Conservation (phyloP, 1,140 invertebrate genomes). For the Chironomus tepperi region DNA sequence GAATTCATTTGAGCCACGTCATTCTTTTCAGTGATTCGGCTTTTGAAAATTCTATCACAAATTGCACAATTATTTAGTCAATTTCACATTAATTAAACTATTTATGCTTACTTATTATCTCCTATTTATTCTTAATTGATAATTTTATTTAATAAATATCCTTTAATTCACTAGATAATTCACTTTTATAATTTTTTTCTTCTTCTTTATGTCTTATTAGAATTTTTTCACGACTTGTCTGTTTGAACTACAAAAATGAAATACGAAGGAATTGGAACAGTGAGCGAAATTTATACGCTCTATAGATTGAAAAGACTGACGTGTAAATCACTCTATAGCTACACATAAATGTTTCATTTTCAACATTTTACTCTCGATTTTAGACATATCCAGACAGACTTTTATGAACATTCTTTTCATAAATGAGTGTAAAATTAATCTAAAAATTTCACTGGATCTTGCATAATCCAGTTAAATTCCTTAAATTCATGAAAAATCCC, state of each 20-base stretch:
- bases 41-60: conserved; percentile 1
- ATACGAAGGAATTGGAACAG: not conserved
- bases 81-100: not conserved
- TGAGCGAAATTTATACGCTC: not conserved
- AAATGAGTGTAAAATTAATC: too few species aligned
- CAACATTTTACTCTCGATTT: not conserved
- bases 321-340: not conserved
- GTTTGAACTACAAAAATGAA: not conserved
- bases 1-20: not conserved
- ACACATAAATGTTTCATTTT: not conserved
- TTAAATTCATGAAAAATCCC: too few species aligned
- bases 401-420: too few species aligned
- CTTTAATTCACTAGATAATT: not conserved
- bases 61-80: not conserved
- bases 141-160: not conserved
- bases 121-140: not conserved
- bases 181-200: not conserved
- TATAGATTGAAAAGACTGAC: not conserved
- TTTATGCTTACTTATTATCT: not conserved
- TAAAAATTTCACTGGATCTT: too few species aligned
- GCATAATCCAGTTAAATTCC: too few species aligned
- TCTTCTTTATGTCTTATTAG: not conserved
- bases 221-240: not conserved
- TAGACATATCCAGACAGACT: too few species aligned
- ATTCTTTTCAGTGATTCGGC: not conserved